phyloP scores from a whole-genome alignment of 1,140 invertebrate genomes.

The Anoplophora glabripennis region DNA sequence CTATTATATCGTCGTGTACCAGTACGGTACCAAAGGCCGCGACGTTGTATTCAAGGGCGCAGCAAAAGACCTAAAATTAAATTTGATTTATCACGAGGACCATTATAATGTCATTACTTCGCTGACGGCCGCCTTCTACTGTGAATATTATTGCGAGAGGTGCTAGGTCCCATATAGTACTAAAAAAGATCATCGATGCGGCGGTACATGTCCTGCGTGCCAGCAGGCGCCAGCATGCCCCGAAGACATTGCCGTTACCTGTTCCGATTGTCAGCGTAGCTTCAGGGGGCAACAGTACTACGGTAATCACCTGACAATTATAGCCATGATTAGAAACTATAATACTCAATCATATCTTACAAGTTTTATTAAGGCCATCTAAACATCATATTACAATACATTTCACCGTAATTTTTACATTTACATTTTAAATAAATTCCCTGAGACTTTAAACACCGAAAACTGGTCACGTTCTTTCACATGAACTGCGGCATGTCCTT shows the following conservation, averaged over 20 bases:
- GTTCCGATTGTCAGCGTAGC: not conserved
- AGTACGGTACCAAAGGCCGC: not conserved
- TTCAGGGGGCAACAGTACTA: not conserved
- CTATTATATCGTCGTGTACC: no score
- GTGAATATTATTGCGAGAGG: slow-evolving; percentile 1
- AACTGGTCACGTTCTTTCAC: no score
- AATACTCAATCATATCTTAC: no score
- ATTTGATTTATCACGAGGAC: not conserved
- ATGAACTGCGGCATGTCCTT: no score
- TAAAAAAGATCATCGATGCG: not conserved
- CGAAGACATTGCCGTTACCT: not conserved
- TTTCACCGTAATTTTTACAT: no score
- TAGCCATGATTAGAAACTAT: no score
- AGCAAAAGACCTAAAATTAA: not conserved
- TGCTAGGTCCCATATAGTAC: not conserved
- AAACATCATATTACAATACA: no score
- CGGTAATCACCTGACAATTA: no score
- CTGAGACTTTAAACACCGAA: no score
- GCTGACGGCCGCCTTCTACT: not conserved
- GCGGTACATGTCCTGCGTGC: not conserved
- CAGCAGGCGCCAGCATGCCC: not conserved
- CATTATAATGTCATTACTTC: slow-evolving; percentile 4
- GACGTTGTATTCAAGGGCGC: not conserved
- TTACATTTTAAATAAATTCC: no score
- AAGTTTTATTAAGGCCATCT: no score